These are phyloP conservation scores for Morelia viridis DNA, from an alignment of 2,797 vertebrate genomes.

Conservation along the genomic window DNA sequence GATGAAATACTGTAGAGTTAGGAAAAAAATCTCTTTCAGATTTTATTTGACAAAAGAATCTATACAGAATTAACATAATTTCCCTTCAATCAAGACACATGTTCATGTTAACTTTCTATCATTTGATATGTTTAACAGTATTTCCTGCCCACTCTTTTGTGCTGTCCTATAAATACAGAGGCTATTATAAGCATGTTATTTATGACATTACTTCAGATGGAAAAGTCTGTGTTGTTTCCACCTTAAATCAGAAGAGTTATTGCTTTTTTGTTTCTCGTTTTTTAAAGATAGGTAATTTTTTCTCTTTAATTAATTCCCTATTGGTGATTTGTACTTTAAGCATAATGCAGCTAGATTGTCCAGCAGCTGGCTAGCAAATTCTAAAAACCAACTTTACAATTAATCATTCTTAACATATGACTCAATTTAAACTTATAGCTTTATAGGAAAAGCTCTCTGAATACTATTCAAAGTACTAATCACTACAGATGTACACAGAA, in stretches of 20 bases:
- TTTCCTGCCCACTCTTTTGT: not conserved
- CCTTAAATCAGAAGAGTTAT: constrained; percentile 29
- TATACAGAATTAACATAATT: constrained; percentile 29
- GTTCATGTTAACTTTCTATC: constrained; percentile 30
- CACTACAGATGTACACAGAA: not conserved
- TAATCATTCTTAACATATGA: not conserved
- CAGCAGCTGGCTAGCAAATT: not conserved
- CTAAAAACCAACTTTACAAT: not conserved
- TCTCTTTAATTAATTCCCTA: constrained; percentile 24
- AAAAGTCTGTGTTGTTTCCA: constrained; percentile 31
- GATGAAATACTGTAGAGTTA: constrained; percentile 1
- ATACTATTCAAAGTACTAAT: not conserved
- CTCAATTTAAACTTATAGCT: not conserved
- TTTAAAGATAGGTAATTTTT: constrained; percentile 33
- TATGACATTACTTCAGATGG: not conserved
- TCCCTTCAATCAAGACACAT: constrained; percentile 19
- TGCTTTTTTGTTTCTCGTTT: constrained; percentile 33
- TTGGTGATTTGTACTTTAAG: not conserved
- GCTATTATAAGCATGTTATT: not conserved
- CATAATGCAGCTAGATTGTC: constrained; percentile 5
- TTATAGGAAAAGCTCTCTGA: not conserved
- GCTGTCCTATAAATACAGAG: constrained; percentile 28
- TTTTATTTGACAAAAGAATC: constrained; percentile 37
- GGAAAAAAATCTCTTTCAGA: constrained; percentile 32
- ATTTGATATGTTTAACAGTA: not conserved